phyloP scores from a whole-genome alignment of 2,888 invertebrate species.

The Hirudinaria manillensis region DNA sequence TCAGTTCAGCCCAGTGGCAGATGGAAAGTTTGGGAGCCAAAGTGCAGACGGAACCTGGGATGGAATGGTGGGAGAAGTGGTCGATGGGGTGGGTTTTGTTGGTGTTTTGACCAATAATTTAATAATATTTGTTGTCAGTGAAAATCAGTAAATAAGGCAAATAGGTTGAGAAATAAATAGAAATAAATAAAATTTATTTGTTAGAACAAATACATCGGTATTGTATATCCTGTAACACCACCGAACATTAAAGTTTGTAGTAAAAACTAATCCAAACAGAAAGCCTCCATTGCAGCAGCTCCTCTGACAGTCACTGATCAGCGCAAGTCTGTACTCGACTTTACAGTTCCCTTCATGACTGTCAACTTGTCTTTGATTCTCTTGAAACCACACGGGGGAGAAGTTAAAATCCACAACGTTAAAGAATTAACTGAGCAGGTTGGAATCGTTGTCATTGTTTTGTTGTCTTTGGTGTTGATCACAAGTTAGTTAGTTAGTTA shows the following conservation, averaged over 20 bases:
- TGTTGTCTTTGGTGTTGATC: background rate
- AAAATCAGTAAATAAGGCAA: too few relatives aligned
- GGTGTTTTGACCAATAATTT: too few relatives aligned
- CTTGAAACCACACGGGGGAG: slow-evolving; percentile 14
- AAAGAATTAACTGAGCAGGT: slow-evolving; percentile 23
- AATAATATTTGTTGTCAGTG: too few relatives aligned
- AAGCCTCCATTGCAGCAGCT: slow-evolving; percentile 34
- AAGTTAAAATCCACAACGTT: slow-evolving; percentile 4
- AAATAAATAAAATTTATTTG: too few relatives aligned
- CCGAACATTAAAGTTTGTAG: too few relatives aligned
- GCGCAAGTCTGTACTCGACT: slow-evolving; percentile 32
- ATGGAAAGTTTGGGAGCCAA: background rate
- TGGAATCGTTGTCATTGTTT: background rate
- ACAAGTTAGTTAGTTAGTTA: too few relatives aligned
- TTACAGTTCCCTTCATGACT: slow-evolving; percentile 35
- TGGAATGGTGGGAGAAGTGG: background rate
- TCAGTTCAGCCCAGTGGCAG: background rate
- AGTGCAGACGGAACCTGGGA: background rate
- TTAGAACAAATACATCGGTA: too few relatives aligned
- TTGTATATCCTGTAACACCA: too few relatives aligned
- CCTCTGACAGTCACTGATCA: slow-evolving; percentile 32
- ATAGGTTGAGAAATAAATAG: too few relatives aligned
- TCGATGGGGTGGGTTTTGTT: background rate
- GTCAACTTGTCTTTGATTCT: slow-evolving; percentile 30
- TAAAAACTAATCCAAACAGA: slow-evolving; percentile 6